Evolutionary conservation across 2,888 invertebrate species (phyloP).

Genomic region (Cheilosia grossa): DNA sequence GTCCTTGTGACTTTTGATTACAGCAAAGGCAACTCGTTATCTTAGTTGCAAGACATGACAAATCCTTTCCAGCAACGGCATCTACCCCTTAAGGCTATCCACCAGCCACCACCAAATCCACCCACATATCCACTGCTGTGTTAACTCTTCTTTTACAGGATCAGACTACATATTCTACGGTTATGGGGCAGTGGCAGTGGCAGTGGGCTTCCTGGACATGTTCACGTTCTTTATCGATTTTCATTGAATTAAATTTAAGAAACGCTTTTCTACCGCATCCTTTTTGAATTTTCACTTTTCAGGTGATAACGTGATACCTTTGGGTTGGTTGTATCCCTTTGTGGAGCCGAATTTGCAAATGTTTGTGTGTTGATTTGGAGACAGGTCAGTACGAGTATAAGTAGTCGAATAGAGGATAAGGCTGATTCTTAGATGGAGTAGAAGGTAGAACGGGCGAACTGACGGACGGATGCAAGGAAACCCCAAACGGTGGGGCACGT

Average conservation of each 20-base stretch:
- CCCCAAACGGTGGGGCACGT: constrained; percentile 40
- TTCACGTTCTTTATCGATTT: constrained; percentile 67
- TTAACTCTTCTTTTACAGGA: constrained; percentile 56
- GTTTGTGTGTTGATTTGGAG: background rate
- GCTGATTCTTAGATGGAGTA: background rate
- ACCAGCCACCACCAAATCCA: background rate
- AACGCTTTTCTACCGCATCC: constrained; percentile 49
- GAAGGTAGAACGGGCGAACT: background rate
- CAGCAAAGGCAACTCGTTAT: constrained; percentile 73
- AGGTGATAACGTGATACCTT: constrained; percentile 30
- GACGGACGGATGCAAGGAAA: background rate
- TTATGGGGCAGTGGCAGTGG: background rate
- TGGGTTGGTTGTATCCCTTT: constrained; percentile 10
- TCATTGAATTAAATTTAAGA: constrained; percentile 71
- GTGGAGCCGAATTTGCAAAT: constrained; percentile 1
- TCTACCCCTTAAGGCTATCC: constrained; percentile 48
- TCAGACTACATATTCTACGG: constrained; percentile 20
- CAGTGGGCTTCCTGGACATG: constrained; percentile 34
- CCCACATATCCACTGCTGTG: constrained; percentile 27
- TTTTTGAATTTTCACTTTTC: constrained; percentile 66
- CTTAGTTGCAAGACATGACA: constrained; percentile 71
- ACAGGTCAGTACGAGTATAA: constrained; percentile 21
- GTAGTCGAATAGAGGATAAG: constrained; percentile 7
- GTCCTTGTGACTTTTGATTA: constrained; percentile 75
- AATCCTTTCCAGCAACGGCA: constrained; percentile 64